Base-by-base conservation (phyloP, 2,797 vertebrate genomes). In the Dryobates pubescens region DNA sequence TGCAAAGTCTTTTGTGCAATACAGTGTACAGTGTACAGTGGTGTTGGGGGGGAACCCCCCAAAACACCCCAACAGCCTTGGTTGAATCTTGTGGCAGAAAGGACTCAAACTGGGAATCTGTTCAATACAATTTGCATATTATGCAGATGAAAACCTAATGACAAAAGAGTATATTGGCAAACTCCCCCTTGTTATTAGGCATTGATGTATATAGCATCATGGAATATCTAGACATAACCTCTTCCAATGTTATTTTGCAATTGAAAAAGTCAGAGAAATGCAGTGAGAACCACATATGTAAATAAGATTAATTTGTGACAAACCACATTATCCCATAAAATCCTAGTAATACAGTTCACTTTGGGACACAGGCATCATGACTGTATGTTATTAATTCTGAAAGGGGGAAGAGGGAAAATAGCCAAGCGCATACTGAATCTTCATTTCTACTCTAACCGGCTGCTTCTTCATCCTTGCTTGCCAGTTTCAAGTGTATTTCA, bases 401-500 rank as follows among this genome's bases (percentile, higher is more conserved):
- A 92, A 86, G 57, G 51, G 59, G 56, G 65, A 77, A 91, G 49
- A 89, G 68, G 78, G 92, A 72, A 75, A 76, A 82, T 81, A 73
- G 89, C 95, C 90, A 93, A 91, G 32, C 67, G 36, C 82, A 96
- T 91, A 86, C 38, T 85, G 88, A 94, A 72, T 79, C 95, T 86
- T 96, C 71, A 30, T 84, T 95, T 95, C 91, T 23, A 62, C 63
- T 86, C 75, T 73, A 65, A 90, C 64, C 27, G 57, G 34, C 83
- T 93, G 94, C 82, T 95, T 88, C 96, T 96, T 97, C 86, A 93
- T 93, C 76, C 89, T 88, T 67, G 43, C 91, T 92, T 97, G 96
- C 95, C 92, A 93, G 92, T 95, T 94, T 96, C 93, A 91, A 97
- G 90, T 94, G 65, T 96, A 96, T 97, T 98, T 97, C 96, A 97